These are phyloP conservation scores for Liparis tanakae DNA, from an alignment of 2,797 vertebrate genomes.

Conservation along the genomic window DNA sequence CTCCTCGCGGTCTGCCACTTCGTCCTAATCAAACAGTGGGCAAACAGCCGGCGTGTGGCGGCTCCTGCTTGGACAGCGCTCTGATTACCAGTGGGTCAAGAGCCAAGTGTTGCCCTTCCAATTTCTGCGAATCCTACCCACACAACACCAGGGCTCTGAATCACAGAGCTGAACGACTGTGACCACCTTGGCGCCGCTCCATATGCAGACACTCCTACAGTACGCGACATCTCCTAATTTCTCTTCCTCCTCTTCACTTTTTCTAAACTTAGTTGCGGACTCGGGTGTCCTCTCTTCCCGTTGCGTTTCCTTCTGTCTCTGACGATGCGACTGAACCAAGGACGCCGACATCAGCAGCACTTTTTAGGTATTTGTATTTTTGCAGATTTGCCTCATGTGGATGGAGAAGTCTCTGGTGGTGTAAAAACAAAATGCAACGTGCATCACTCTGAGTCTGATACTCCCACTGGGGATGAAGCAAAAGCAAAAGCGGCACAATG, in stretches of 20 bases:
- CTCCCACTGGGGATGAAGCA: slow-evolving; percentile 43
- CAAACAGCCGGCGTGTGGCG: slow-evolving; percentile 23
- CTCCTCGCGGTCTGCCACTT: slow-evolving; percentile 32
- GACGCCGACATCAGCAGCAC: slow-evolving; percentile 44
- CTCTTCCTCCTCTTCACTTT: slow-evolving; percentile 69
- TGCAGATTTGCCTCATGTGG: slow-evolving; percentile 21
- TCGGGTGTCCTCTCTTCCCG: slow-evolving; percentile 45
- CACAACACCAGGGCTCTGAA: slow-evolving; percentile 56
- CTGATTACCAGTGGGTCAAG: slow-evolving; percentile 49
- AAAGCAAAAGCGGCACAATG: slow-evolving; percentile 44
- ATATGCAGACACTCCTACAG: slow-evolving; percentile 66
- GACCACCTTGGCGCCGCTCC: slow-evolving; percentile 58
- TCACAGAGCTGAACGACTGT: slow-evolving; percentile 60
- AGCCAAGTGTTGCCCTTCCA: slow-evolving; percentile 56
- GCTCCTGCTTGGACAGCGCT: slow-evolving; percentile 39
- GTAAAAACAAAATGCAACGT: not conserved
- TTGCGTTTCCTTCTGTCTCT: slow-evolving; percentile 51
- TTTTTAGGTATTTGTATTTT: slow-evolving; percentile 39
- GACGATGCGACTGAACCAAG: slow-evolving; percentile 65
- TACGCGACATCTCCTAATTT: slow-evolving; percentile 57
- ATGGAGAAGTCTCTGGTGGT: slow-evolving; percentile 16
- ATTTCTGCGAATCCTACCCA: slow-evolving; percentile 58
- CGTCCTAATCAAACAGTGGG: slow-evolving; percentile 25
- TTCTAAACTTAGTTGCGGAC: slow-evolving; percentile 68
- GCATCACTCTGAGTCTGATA: slow-evolving; percentile 16